Conservation (phyloP, 2,888 invertebrate species). For the Agriopis marginaria region DNA sequence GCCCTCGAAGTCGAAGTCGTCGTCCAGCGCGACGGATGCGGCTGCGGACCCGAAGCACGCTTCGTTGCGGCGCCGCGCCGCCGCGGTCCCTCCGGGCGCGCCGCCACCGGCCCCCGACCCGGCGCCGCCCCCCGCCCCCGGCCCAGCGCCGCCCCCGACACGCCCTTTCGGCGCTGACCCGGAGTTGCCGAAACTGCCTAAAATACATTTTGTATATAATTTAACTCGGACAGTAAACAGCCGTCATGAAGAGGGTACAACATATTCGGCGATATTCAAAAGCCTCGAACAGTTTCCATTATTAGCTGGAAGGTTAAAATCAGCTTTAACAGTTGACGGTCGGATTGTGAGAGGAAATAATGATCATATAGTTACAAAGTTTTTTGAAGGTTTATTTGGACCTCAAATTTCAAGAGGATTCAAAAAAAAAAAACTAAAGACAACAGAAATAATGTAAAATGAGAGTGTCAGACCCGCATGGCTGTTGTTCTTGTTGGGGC, state of each 20-base stretch:
- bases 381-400: too few species aligned
- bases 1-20: conserved; percentile 98
- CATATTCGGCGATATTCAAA: too few species aligned
- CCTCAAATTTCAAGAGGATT: too few species aligned
- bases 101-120: conserved; percentile 57
- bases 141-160: conserved; percentile 53
- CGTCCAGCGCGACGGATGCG: conserved; percentile 87
- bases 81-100: conserved; percentile 60
- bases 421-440: too few species aligned
- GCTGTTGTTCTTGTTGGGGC: conserved; percentile 52
- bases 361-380: too few species aligned
- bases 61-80: conserved; percentile 88
- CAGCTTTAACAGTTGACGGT: too few species aligned
- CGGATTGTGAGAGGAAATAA: too few species aligned
- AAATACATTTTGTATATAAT: not conserved
- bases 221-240: not conserved
- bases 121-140: conserved; percentile 52
- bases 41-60: conserved; percentile 92
- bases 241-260: not conserved
- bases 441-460: not conserved
- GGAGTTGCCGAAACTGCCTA: conserved; percentile 63
- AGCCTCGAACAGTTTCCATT: too few species aligned
- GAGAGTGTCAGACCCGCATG: conserved; percentile 53
- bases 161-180: conserved; percentile 82
- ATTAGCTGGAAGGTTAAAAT: too few species aligned